Conservation (phyloP, 2,888 invertebrate genomes). For the Cheilosia impressa region DNA sequence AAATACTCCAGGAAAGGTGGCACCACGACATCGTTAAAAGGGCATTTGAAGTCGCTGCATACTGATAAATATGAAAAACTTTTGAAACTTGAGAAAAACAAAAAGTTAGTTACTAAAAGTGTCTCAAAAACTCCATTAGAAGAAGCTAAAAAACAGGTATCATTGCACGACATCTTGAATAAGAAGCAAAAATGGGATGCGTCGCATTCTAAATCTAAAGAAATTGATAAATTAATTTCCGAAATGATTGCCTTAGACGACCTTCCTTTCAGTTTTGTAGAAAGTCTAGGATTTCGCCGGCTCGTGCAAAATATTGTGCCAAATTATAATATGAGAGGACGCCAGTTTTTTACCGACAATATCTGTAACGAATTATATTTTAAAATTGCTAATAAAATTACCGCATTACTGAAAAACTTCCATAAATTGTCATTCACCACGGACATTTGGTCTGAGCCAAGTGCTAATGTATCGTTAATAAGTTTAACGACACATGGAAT, state of each 20-base stretch:
- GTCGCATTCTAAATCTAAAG: not conserved
- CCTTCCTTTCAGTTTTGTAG: conserved; percentile 56
- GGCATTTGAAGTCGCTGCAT: not conserved
- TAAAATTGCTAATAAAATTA: conserved; percentile 17
- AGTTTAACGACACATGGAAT: conserved; percentile 20
- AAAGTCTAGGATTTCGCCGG: conserved; percentile 48
- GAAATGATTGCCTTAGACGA: conserved; percentile 45
- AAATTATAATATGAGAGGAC: conserved; percentile 28
- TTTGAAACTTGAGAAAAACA: conserved; percentile 1
- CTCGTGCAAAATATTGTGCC: conserved; percentile 39
- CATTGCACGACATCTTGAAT: not conserved
- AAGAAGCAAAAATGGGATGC: too few relatives aligned
- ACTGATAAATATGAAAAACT: not conserved
- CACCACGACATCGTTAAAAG: not conserved
- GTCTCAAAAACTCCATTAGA: conserved; percentile 19
- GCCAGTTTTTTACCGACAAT: conserved; percentile 12
- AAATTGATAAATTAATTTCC: conserved; percentile 39
- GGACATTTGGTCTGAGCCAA: conserved; percentile 11
- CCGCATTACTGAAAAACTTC: conserved; percentile 16
- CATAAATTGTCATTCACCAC: conserved; percentile 14
- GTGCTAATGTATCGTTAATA: conserved; percentile 17
- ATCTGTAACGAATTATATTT: conserved; percentile 16
- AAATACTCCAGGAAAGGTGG: not conserved
- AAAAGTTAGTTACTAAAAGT: not conserved
- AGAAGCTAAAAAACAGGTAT: conserved; percentile 39